Conservation (phyloP, 2,888 invertebrate species). For the Tiphia femorata region DNA sequence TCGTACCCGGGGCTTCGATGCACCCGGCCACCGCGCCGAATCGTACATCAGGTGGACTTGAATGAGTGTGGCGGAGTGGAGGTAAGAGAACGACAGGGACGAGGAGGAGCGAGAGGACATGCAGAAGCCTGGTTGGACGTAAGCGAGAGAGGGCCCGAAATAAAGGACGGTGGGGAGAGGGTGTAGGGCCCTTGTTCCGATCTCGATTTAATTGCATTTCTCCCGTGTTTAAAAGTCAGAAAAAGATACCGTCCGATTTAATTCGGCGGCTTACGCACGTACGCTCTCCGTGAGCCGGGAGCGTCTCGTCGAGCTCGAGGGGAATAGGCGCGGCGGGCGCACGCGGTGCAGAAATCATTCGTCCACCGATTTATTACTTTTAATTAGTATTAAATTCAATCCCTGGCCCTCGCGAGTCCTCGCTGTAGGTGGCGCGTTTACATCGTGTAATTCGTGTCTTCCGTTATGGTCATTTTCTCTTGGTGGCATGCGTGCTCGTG, state of each 20-base stretch:
- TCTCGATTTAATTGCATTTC: conserved; percentile 43
- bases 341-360: conserved; percentile 44
- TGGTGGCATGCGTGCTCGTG: conserved; percentile 44
- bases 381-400: conserved; percentile 61
- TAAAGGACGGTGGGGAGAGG: neutral
- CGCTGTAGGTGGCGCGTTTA: conserved; percentile 57
- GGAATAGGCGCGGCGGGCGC: conserved; percentile 50
- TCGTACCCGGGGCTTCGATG: too few relatives aligned
- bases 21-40: too few relatives aligned
- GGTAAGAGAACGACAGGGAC: too few relatives aligned
- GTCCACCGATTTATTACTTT: conserved; percentile 58
- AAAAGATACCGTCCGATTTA: conserved; percentile 52
- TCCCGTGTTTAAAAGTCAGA: conserved; percentile 41
- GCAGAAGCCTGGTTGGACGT: too few relatives aligned
- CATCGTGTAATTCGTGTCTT: conserved; percentile 53
- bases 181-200: neutral
- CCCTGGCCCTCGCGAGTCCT: conserved; percentile 43
- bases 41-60: conserved; percentile 7
- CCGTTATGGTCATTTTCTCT: conserved; percentile 52
- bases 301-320: conserved; percentile 11
- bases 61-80: neutral
- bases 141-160: too few relatives aligned
- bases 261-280: conserved; percentile 40
- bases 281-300: conserved; percentile 15
- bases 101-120: too few relatives aligned